Evolutionary conservation across 2,888 invertebrate genomes (phyloP).

Genomic region (Nephrotoma guestfalica): DNA sequence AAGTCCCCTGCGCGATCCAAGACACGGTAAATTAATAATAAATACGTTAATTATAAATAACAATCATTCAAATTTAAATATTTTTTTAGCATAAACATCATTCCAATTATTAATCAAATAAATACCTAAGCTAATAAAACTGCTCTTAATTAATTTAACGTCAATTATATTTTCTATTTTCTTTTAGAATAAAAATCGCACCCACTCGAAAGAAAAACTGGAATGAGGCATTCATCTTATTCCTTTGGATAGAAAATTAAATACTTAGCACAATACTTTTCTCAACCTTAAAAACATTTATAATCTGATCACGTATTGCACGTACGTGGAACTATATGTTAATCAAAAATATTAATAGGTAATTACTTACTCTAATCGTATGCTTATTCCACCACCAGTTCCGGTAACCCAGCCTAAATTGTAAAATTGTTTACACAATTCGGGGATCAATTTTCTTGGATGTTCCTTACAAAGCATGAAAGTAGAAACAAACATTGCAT

Average conservation of each 20-base stretch:
- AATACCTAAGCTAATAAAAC: not conserved
- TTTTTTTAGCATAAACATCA: not conserved
- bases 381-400: conserved; percentile 91
- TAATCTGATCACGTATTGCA: not conserved
- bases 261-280: not conserved
- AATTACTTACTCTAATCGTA: conserved; percentile 57
- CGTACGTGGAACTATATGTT: not conserved
- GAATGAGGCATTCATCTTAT: not conserved
- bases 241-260: not conserved
- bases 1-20: no score
- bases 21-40: no score
- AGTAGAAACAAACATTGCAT: not conserved
- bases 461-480: conserved; percentile 43
- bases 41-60: not conserved
- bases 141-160: not conserved
- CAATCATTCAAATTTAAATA: not conserved
- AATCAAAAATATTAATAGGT: not conserved
- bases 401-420: conserved; percentile 92
- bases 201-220: not conserved
- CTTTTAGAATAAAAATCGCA: not conserved
- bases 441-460: conserved; percentile 73
- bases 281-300: not conserved
- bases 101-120: not conserved
- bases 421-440: conserved; percentile 82
- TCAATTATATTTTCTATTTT: not conserved